Base-by-base conservation (phyloP, 2,113 vertebrate species). In the Pampusana beccarii region DNA sequence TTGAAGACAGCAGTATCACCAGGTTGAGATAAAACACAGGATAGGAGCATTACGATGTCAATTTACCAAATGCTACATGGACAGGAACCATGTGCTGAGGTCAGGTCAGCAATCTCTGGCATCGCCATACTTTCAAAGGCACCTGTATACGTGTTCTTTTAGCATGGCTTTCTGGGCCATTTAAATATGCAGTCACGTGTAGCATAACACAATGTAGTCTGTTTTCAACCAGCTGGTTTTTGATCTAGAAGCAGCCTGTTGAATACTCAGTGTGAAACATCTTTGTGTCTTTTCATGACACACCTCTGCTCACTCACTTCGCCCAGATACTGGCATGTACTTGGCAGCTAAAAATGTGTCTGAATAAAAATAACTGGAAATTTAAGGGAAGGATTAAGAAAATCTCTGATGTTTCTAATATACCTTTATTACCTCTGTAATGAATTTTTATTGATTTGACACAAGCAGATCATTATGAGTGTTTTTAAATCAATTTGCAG, bases 391-490 rank as follows among this genome's bases (percentile, higher is more conserved):
- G 18, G 42, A 93, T 92, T 86, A 90, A 72, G n/a, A 95, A 97
- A 95, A 58, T 66, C 81, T 96, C 18, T 69, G 81, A 25, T 80
- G 65, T 81, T 93, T 86, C 65, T 65, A 92, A 72, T 34, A 29
- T 42, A 61, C 67, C 42, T 86, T 94, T 94, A 88, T 86, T 90
- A 78, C 57, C 42, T 64, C 8, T 1, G n/a, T 67, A 93, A 94
- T 57, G 62, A 87, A 91, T 80, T 86, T 86, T 80, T 79, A 95
- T 97, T 83, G n/a, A 82, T 89, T 83, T 54, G 77, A 79, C 82
- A 48, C 31, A 85, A 85, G 74, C 70, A 72, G 77, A 86, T 83
- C 53, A 72, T 90, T 62, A 82, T 20, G 60, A 86, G 78, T 29
- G 54, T 71, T 78, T 90, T 92, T 62, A 78, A 95, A 94, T 84